These are phyloP conservation scores for Danaus melanippus DNA, from an alignment of 1,140 invertebrate genomes.

Conservation along the genomic window DNA sequence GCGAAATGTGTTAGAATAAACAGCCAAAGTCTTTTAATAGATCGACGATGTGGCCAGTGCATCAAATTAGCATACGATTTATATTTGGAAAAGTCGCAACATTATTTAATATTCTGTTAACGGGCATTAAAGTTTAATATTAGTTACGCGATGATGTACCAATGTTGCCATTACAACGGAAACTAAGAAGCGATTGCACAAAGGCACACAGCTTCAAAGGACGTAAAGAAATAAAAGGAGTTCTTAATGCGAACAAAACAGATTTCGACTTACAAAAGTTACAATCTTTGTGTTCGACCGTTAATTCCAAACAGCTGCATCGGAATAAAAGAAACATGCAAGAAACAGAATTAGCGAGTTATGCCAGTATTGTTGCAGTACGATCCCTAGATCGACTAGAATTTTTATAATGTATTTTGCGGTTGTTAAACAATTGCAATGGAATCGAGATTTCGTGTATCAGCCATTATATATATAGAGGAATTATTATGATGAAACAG, in stretches of 20 bases:
- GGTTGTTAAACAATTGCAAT: constrained; percentile 68
- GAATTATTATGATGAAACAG: too few species aligned
- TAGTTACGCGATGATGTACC: too few species aligned
- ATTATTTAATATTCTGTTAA: constrained; percentile 56
- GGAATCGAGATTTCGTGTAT: constrained; percentile 65
- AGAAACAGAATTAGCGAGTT: constrained; percentile 53
- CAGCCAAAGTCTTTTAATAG: constrained; percentile 66
- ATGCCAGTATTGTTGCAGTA: constrained; percentile 41
- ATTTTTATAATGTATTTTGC: constrained; percentile 69
- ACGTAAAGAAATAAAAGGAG: constrained; percentile 54
- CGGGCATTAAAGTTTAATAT: too few species aligned
- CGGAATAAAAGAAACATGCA: constrained; percentile 50
- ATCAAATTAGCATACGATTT: constrained; percentile 60
- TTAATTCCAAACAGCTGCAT: constrained; percentile 60
- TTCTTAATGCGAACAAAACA: constrained; percentile 55
- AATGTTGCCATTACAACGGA: too few species aligned
- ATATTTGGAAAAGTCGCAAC: constrained; percentile 46
- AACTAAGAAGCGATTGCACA: constrained; percentile 18
- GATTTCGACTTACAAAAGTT: constrained; percentile 61
- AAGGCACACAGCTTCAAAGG: constrained; percentile 50
- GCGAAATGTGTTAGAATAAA: constrained; percentile 72
- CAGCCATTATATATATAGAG: constrained; percentile 21
- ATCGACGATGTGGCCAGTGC: constrained; percentile 63
- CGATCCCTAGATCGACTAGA: constrained; percentile 51
- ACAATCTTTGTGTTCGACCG: constrained; percentile 51